Evolutionary conservation across 2,888 invertebrate species (phyloP), one percentile per base, ranked within the genome.

Genomic region (Dicycla oo): DNA sequence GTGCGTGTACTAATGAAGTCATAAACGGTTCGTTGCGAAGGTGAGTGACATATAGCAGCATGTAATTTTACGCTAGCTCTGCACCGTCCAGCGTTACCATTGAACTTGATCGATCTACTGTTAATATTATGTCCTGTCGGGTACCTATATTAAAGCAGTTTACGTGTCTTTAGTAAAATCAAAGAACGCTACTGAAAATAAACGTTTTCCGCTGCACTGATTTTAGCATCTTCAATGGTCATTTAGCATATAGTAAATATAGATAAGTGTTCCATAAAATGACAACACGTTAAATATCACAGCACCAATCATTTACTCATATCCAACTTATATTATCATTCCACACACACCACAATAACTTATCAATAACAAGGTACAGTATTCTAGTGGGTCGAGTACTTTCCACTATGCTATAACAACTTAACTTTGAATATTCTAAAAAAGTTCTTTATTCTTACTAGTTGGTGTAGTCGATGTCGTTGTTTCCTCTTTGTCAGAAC

Each of bases 271-370:
- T 11, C 15, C 13, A 34, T 11, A 76, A 69, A 87, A 88, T 82
- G 43, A 84, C 43, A 89, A 88, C 74, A 83, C 83, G 49, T 60
- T 81, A 70, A 62, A 58, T 93, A 95, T 94, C 95, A 95, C 95
- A 95, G 94, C 89, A 91, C 85, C 92, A 93, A 90, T 89, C 93
- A 93, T 94, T 94, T 94, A 93, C 91, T 94, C 89, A 83, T 86
- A 86, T 83, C 82, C 73, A 82, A 85, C 75, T 86, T 85, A 81
- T 78, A 79, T 80, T 80, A 78, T 82, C 78, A 83, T 73, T 81
- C 74, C 88, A 89, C 82, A 89, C 82, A 82, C 90, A 86, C 88
- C 71, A 87, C 86, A 89, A 90, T 91, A 91, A 91, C 87, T 91
- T 91, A 91, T 67, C 81, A 40, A 80, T 64, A 80, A 80, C 80